phyloP scores from a whole-genome alignment of 2,113 vertebrate species.

The Lates calcarifer region DNA sequence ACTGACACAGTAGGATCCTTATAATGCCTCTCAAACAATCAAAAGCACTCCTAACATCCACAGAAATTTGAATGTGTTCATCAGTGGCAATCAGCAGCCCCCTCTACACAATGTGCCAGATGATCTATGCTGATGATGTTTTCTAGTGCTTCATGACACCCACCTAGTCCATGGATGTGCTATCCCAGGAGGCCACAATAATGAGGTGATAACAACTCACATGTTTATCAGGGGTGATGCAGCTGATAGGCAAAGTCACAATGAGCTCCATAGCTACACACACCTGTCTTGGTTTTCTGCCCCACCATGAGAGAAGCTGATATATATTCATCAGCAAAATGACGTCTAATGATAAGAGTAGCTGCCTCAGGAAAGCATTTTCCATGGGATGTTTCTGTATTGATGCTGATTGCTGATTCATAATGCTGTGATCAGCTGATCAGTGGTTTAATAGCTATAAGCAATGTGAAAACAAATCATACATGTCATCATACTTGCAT shows the following conservation, averaged over 20 bases:
- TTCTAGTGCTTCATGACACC: constrained; percentile 46
- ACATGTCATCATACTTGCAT: neutral
- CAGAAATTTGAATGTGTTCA: constrained; percentile 53
- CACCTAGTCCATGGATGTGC: constrained; percentile 35
- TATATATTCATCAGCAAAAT: constrained; percentile 21
- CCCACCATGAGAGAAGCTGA: neutral
- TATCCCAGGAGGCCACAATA: constrained; percentile 31
- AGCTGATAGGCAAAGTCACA: constrained; percentile 39
- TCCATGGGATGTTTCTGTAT: neutral
- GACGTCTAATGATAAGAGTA: constrained; percentile 30
- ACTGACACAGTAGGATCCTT: constrained; percentile 9
- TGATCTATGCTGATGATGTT: constrained; percentile 53
- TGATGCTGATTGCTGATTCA: constrained; percentile 1
- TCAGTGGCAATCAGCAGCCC: constrained; percentile 54
- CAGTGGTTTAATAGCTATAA: constrained; percentile 12
- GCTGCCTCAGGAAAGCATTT: neutral
- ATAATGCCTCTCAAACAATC: constrained; percentile 34
- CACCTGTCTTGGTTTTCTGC: constrained; percentile 8
- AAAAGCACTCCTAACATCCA: constrained; percentile 41
- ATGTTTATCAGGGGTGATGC: constrained; percentile 36
- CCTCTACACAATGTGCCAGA: constrained; percentile 9
- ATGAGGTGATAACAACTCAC: constrained; percentile 46
- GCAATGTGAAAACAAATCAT: neutral
- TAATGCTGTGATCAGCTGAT: neutral
- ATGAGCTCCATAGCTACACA: constrained; percentile 8